phyloP scores from a whole-genome alignment of 2,888 invertebrate genomes.

The Colostygia pectinataria region DNA sequence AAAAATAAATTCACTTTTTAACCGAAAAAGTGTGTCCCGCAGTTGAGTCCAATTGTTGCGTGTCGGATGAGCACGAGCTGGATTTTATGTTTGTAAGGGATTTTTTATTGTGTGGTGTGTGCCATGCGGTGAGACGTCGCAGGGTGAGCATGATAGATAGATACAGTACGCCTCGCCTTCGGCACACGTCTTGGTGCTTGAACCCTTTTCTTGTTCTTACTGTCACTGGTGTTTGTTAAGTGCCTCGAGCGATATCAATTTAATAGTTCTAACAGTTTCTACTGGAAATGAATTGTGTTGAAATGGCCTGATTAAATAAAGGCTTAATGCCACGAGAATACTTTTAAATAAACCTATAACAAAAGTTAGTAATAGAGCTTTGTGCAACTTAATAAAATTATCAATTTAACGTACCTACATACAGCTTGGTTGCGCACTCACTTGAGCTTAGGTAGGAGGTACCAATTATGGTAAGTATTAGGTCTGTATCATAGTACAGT shows the following conservation, averaged over 20 bases:
- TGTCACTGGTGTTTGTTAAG: conserved; percentile 39
- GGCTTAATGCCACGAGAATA: conserved; percentile 27
- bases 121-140: conserved; percentile 50
- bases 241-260: conserved; percentile 45
- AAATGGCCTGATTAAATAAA: conserved; percentile 38
- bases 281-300: conserved; percentile 4
- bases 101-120: conserved; percentile 78
- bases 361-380: no score
- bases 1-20: conserved; percentile 79
- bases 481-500: no score
- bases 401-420: no score
- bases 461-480: no score
- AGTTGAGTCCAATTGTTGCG: conserved; percentile 80
- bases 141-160: conserved; percentile 49
- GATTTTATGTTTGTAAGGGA: conserved; percentile 75
- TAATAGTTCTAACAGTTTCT: conserved; percentile 21
- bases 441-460: no score
- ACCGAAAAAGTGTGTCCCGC: conserved; percentile 74
- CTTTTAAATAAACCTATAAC: no score
- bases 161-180: conserved; percentile 40
- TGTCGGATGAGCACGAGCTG: conserved; percentile 82
- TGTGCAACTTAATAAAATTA: no score
- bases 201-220: conserved; percentile 52
- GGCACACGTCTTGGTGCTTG: conserved; percentile 50
- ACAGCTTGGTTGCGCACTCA: no score